Conservation (phyloP, 2,797 vertebrate species). For the Acipenser oxyrinchus region DNA sequence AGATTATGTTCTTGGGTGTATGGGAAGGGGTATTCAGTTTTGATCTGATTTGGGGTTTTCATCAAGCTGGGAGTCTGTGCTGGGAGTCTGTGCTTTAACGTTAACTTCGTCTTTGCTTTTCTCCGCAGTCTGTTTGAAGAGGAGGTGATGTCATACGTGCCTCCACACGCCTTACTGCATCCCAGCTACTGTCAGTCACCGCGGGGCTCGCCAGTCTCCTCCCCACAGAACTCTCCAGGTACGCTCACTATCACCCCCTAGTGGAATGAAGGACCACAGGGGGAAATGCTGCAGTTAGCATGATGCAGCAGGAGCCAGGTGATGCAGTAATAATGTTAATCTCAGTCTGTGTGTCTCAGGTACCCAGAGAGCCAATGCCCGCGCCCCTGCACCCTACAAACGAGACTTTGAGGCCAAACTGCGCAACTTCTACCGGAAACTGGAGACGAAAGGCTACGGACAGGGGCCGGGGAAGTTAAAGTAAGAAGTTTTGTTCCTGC, state of each 20-base stretch:
- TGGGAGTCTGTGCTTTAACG: background rate
- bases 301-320: no score
- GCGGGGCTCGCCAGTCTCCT: slow-evolving; percentile 69
- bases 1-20: background rate
- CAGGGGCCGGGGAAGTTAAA: slow-evolving; percentile 96
- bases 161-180: slow-evolving; percentile 87
- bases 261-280: no score
- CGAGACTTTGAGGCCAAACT: slow-evolving; percentile 95
- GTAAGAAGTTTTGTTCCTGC: slow-evolving; percentile 46
- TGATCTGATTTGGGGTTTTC: no score
- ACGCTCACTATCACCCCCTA: slow-evolving; percentile 17
- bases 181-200: slow-evolving; percentile 81
- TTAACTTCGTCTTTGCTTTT: slow-evolving; percentile 9
- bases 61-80: no score
- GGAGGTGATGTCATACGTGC: slow-evolving; percentile 97
- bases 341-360: slow-evolving; percentile 49
- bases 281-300: no score
- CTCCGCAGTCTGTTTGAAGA: slow-evolving; percentile 88
- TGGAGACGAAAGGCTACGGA: slow-evolving; percentile 94
- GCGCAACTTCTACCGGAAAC: slow-evolving; percentile 94
- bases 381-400: slow-evolving; percentile 93
- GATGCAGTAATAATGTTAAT: background rate
- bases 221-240: slow-evolving; percentile 96
- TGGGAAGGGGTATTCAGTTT: background rate
- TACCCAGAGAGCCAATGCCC: slow-evolving; percentile 88